Percentiles rank a stretch among this genome's conserved stretches.
These are phyloP conservation scores for Pantelozetes paolii DNA, from an alignment of 2,888 invertebrate genomes.

Conservation along the genomic window DNA sequence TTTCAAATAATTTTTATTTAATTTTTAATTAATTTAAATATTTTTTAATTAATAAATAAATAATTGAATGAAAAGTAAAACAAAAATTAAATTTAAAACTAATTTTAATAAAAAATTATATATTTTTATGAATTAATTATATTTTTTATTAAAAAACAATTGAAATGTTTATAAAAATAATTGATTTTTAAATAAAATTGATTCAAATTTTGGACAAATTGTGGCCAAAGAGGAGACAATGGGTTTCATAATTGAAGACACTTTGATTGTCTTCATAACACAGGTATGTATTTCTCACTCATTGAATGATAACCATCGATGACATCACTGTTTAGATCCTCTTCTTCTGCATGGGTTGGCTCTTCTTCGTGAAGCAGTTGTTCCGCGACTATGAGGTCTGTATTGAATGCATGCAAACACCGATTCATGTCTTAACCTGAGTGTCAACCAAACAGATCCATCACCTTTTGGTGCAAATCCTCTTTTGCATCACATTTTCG, in stretches of 20 bases:
- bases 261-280: constrained; percentile 42
- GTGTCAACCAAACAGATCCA: constrained; percentile 64
- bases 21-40: no score
- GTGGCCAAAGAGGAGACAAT: background rate
- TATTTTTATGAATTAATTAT: no score
- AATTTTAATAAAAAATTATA: no score
- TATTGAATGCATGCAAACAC: background rate
- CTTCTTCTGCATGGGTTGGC: constrained; percentile 95
- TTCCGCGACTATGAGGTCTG: constrained; percentile 89
- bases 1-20: no score
- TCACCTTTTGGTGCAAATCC: constrained; percentile 84
- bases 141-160: no score
- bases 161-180: no score
- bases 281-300: constrained; percentile 31
- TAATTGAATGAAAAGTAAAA: no score
- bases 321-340: constrained; percentile 61
- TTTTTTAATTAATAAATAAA: no score
- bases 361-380: constrained; percentile 94
- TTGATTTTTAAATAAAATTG: no score
- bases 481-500: constrained; percentile 92
- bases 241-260: constrained; percentile 39
- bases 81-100: no score
- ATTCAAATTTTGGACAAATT: no score
- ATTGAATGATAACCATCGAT: background rate
- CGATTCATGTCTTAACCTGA: background rate